These are phyloP conservation scores for Tachyglossus aculeatus DNA, from an alignment of 2,797 vertebrate genomes.

Conservation along the genomic window DNA sequence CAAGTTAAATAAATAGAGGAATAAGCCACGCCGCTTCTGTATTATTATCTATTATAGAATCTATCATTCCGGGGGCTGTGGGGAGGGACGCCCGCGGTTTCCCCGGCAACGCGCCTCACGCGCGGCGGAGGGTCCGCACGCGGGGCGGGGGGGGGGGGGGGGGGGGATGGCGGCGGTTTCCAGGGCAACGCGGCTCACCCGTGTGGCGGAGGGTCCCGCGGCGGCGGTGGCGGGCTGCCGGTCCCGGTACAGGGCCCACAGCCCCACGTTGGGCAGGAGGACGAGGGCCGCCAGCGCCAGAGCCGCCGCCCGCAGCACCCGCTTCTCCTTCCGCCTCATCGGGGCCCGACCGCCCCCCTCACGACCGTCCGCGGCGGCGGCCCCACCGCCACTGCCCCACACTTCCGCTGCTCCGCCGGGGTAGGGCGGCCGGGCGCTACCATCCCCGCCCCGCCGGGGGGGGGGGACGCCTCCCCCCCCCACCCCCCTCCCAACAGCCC, in stretches of 20 bases:
- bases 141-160: too few relatives aligned
- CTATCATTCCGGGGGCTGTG: too few relatives aligned
- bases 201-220: conserved; percentile 52
- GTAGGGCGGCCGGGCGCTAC: conserved; percentile 37
- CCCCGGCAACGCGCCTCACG: neutral
- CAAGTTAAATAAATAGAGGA: too few relatives aligned
- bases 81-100: neutral
- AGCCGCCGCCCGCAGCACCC: conserved; percentile 88
- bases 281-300: conserved; percentile 87
- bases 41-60: too few relatives aligned
- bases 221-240: conserved; percentile 82
- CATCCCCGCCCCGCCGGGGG: conserved; percentile 11
- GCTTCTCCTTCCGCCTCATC: conserved; percentile 93
- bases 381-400: conserved; percentile 62
- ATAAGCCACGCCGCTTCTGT: too few relatives aligned
- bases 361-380: conserved; percentile 56
- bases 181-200: conserved; percentile 37
- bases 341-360: conserved; percentile 59
- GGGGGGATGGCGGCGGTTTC: too few relatives aligned
- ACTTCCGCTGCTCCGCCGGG: conserved; percentile 67
- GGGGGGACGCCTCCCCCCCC: rapidly evolving
- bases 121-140: neutral
- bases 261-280: conserved; percentile 90
- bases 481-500: neutral
- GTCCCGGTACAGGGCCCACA: conserved; percentile 91